A percentile compares a stretch with the other conserved stretches of the same genome.
Conservation (phyloP, 2,113 vertebrate species). For the Astatoreochromis straeleni region DNA sequence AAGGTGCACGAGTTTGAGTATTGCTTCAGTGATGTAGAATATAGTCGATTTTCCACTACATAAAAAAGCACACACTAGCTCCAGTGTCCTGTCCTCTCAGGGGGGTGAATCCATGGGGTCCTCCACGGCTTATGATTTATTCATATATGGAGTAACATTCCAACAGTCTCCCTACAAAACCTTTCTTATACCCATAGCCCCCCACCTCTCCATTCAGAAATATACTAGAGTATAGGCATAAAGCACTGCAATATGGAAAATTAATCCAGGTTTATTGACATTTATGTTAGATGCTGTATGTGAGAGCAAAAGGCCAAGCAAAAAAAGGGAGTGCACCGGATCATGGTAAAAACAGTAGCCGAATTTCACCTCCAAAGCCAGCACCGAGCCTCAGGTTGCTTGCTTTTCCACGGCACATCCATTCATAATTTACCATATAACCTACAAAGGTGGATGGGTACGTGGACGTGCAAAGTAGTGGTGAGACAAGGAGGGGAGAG, state of each 20-base stretch:
- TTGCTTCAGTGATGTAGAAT: constrained; percentile 5
- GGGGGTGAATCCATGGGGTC: constrained; percentile 33
- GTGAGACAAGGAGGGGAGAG: background rate
- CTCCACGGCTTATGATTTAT: constrained; percentile 54
- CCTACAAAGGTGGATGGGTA: constrained; percentile 47
- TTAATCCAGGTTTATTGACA: background rate
- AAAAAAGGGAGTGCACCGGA: background rate
- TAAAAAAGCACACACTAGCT: background rate
- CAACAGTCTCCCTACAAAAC: background rate
- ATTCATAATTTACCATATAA: constrained; percentile 48
- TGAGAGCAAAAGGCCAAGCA: background rate
- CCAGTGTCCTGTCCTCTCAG: constrained; percentile 21
- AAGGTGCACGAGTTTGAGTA: background rate
- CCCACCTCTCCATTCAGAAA: constrained; percentile 29
- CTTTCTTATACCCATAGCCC: constrained; percentile 6
- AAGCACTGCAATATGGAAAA: constrained; percentile 1
- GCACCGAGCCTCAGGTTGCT: background rate
- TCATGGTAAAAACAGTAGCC: background rate
- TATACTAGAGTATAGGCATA: constrained; percentile 12
- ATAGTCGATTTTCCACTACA: background rate
- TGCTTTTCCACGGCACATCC: constrained; percentile 8
- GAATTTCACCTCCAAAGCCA: background rate
- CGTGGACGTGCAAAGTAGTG: background rate
- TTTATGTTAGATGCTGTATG: background rate
- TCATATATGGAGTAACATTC: constrained; percentile 44